phyloP scores from a whole-genome alignment of 2,113 vertebrate genomes.

The Chinchilla lanigera region DNA sequence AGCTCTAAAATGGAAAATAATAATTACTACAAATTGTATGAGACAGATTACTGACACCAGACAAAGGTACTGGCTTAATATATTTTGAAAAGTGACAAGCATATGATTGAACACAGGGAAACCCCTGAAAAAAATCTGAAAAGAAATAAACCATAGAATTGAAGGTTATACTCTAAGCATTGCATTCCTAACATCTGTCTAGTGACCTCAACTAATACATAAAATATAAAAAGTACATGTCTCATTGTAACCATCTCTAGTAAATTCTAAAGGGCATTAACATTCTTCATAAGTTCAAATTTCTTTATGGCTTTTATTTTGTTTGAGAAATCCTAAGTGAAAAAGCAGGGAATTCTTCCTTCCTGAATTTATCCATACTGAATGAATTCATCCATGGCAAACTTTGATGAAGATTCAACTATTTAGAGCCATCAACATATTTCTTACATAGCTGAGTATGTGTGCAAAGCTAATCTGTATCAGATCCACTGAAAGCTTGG shows the following conservation, averaged over 20 bases:
- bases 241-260: not conserved
- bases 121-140: not conserved
- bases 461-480: not conserved
- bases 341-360: not conserved
- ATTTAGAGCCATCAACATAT: not conserved
- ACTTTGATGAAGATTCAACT: not conserved
- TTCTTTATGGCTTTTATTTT: not conserved
- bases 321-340: not conserved
- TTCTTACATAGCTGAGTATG: not conserved
- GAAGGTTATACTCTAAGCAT: not conserved
- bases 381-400: not conserved
- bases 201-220: not conserved
- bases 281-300: not conserved
- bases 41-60: slow-evolving; percentile 41
- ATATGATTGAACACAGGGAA: not conserved
- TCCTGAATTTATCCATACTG: not conserved
- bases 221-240: not conserved
- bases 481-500: not conserved
- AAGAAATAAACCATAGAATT: not conserved
- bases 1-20: slow-evolving; percentile 43
- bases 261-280: not conserved
- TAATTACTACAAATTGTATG: not conserved
- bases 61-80: slow-evolving; percentile 1
- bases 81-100: slow-evolving; percentile 28
- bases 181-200: not conserved